Evolutionary conservation across 1,140 invertebrate genomes (phyloP).

Genomic region (Sogatella furcifera): DNA sequence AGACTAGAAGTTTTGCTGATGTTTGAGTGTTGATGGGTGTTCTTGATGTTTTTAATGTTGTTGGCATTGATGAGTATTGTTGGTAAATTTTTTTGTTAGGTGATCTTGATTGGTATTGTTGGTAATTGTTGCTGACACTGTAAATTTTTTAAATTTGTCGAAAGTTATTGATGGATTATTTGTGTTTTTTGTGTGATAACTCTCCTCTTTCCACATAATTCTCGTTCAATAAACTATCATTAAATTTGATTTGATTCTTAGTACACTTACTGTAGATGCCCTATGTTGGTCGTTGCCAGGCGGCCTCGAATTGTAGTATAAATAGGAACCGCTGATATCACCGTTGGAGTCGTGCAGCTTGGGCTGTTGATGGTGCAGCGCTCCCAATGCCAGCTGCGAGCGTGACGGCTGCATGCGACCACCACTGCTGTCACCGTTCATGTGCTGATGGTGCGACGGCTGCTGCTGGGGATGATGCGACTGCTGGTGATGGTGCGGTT

Average conservation of each 20-base stretch:
- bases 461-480: slow-evolving; percentile 8
- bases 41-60: too few relatives aligned
- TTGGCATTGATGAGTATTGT: too few relatives aligned
- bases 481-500: slow-evolving; percentile 1
- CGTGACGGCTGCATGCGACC: slow-evolving; percentile 54
- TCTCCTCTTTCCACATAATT: too few relatives aligned
- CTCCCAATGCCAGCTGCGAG: slow-evolving; percentile 55
- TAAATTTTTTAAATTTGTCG: too few relatives aligned
- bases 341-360: slow-evolving; percentile 21
- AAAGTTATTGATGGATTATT: too few relatives aligned
- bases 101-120: too few relatives aligned
- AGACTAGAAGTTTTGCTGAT: too few relatives aligned
- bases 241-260: background rate
- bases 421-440: slow-evolving; percentile 17
- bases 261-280: background rate
- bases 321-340: slow-evolving; percentile 34
- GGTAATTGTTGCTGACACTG: too few relatives aligned
- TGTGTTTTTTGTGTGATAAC: too few relatives aligned
- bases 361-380: slow-evolving; percentile 34
- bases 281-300: slow-evolving; percentile 5
- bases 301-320: slow-evolving; percentile 67
- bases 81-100: too few relatives aligned
- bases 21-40: too few relatives aligned
- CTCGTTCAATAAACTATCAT: too few relatives aligned
- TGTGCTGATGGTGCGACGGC: background rate